A percentile compares a stretch with the other conserved stretches of the same genome.
Evolutionary conservation across 2,888 invertebrate genomes (phyloP).

Genomic region (Noctua janthina): DNA sequence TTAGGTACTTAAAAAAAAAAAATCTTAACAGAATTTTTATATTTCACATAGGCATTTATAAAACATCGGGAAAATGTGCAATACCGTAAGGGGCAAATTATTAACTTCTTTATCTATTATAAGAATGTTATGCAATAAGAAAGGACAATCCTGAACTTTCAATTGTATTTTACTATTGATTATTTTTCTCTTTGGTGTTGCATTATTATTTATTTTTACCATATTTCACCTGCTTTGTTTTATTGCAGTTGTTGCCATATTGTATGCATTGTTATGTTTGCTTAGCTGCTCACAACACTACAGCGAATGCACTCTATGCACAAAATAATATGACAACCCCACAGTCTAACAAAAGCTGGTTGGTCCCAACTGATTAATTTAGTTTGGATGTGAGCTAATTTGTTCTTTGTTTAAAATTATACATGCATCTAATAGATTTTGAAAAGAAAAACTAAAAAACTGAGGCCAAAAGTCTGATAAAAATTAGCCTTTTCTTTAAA

Average conservation of each 20-base stretch:
- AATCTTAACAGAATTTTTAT: background rate
- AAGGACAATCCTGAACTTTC: background rate
- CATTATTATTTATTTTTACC: slow-evolving; percentile 2
- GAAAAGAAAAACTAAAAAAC: background rate
- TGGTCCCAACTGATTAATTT: too few species aligned
- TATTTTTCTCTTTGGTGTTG: background rate
- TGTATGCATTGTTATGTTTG: background rate
- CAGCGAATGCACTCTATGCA: slow-evolving; percentile 18
- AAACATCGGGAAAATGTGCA: background rate
- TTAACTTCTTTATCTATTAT: background rate
- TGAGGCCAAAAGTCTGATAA: background rate
- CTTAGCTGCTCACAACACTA: slow-evolving; percentile 3
- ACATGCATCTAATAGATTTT: background rate
- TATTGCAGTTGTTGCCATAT: background rate
- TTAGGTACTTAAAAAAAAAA: background rate
- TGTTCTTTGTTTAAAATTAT: background rate
- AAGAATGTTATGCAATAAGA: background rate
- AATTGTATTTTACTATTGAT: background rate
- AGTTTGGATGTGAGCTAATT: too few species aligned
- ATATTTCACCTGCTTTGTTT: background rate
- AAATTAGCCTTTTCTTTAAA: background rate
- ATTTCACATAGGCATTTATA: background rate
- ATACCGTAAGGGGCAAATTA: background rate
- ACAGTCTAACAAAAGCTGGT: background rate
- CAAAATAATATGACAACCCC: background rate